Conservation (phyloP, 1,140 invertebrate genomes). For the Scaptomyza graminum region DNA sequence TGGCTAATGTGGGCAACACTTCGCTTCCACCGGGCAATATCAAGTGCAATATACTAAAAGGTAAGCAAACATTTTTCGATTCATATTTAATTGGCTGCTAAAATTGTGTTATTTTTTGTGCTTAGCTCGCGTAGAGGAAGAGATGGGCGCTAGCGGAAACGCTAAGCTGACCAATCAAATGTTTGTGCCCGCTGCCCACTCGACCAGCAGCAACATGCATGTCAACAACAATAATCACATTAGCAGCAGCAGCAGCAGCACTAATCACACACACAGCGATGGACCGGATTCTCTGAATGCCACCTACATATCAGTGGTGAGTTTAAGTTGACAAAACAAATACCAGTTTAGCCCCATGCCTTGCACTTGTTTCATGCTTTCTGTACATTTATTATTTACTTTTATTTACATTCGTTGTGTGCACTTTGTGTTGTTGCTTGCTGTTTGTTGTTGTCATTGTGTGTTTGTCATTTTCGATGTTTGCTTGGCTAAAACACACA, state of each 20-base stretch:
- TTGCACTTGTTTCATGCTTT: slow-evolving; percentile 77
- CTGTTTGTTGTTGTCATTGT: slow-evolving; percentile 52
- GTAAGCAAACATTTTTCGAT: slow-evolving; percentile 77
- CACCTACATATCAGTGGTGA: slow-evolving; percentile 91
- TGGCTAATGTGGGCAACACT: slow-evolving; percentile 85
- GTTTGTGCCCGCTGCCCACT: slow-evolving; percentile 84
- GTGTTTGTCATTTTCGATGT: slow-evolving; percentile 65
- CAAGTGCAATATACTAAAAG: slow-evolving; percentile 98
- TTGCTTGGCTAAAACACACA: slow-evolving; percentile 47
- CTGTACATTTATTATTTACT: slow-evolving; percentile 62
- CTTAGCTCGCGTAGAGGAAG: slow-evolving; percentile 86
- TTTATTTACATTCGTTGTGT: slow-evolving; percentile 74
- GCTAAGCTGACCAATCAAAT: slow-evolving; percentile 85
- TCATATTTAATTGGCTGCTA: not conserved
- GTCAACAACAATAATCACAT: slow-evolving; percentile 55
- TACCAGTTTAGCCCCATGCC: slow-evolving; percentile 66
- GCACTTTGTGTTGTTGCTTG: slow-evolving; percentile 65
- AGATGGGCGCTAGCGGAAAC: slow-evolving; percentile 85
- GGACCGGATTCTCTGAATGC: slow-evolving; percentile 85
- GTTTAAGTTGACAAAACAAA: slow-evolving; percentile 71
- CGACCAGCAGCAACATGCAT: slow-evolving; percentile 54
- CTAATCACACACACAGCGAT: slow-evolving; percentile 59
- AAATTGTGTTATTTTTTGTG: not conserved
- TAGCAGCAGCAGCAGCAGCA: slow-evolving; percentile 13
- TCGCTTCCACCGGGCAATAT: slow-evolving; percentile 93